Base-by-base conservation (phyloP, 2,888 invertebrate species). In the Pegoplata infirma region DNA sequence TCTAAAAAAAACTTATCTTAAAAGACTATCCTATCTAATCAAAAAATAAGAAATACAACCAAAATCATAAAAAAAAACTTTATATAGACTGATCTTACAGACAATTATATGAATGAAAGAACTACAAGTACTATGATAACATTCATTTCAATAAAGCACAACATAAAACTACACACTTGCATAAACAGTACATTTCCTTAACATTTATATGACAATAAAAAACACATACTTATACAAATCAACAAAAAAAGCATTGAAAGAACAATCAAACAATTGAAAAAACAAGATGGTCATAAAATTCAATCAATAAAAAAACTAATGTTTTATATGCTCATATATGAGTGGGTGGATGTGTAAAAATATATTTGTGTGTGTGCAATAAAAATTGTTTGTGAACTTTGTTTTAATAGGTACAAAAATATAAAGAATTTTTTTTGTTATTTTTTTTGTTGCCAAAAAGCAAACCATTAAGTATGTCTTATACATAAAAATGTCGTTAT, bases 221-320 rank as follows among this genome's bases (percentile, higher is more conserved):
- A 71, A 28, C 25, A 53, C 19, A 53, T 19, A 44, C 32, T 19
- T 10, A 21, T 40, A 51, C 16, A 25, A 5, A n/a, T n/a, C n/a
- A n/a, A 16, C 3, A 53, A 28, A 53, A 14, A 28, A n/a, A n/a
- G n/a, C n/a, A n/a, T 25, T 8, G n/a, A n/a, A n/a, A n/a, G n/a
- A n/a, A n/a, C n/a, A n/a, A n/a, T 17, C 36, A 56, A 36, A 55
- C 14, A 23, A 25, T n/a, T 16, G 7, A 5, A 19, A 12, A 51
- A 64, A 56, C 25, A 59, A 36, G 40, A 71, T 76, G 59, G 17
- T 47, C 66, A 71, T 71, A 71, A 61, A 71, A 71, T 71, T 25
- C 23, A 61, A 71, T 66, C 66, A 71, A 76, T 76, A 59, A 66
- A 76, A 17, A 58, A 64, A 64, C 46, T 68, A 64, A 71, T 71